These are phyloP conservation scores for Tachycineta bicolor DNA, from an alignment of 2,113 vertebrate species.

Conservation along the genomic window DNA sequence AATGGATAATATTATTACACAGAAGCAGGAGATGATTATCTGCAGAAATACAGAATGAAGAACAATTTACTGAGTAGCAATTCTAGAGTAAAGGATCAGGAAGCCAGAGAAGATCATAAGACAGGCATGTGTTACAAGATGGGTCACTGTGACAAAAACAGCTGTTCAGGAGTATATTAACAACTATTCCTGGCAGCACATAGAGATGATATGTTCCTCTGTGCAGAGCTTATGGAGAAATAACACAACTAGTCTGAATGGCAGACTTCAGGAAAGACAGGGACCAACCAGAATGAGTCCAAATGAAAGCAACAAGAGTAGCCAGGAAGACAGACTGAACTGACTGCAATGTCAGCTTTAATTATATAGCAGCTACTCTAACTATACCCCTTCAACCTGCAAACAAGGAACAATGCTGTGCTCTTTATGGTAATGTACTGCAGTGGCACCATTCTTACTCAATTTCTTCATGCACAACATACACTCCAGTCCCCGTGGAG, in stretches of 20 bases:
- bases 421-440: background rate
- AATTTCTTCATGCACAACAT: background rate
- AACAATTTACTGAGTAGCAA: background rate
- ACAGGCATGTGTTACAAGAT: background rate
- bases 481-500: slow-evolving; percentile 82
- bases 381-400: background rate
- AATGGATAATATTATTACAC: background rate
- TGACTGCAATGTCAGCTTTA: background rate
- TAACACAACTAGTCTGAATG: background rate
- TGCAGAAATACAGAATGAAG: background rate
- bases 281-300: background rate
- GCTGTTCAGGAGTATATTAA: background rate
- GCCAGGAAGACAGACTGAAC: background rate
- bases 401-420: background rate
- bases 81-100: background rate
- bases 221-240: background rate
- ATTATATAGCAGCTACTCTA: background rate
- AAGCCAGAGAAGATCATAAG: background rate
- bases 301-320: background rate
- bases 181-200: background rate
- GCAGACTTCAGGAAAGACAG: background rate
- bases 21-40: background rate
- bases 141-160: background rate
- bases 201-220: background rate
- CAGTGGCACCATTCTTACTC: background rate